phyloP scores from a whole-genome alignment of 2,797 vertebrate species.

The Parambassis ranga region DNA sequence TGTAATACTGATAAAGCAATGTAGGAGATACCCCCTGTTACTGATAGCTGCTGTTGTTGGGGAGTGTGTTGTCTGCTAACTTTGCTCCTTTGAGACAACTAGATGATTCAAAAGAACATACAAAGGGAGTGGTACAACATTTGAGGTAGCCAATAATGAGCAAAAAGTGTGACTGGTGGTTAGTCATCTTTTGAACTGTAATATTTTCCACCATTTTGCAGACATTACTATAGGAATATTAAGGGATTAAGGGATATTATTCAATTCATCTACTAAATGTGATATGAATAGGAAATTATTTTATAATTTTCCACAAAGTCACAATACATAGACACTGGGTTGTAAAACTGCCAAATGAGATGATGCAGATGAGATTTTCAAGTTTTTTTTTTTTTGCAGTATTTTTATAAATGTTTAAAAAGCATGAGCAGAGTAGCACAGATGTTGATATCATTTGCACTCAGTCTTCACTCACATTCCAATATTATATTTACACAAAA shows the following conservation, averaged over 20 bases:
- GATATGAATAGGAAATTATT: not conserved
- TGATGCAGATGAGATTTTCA: not conserved
- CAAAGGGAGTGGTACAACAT: not conserved
- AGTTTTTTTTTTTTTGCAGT: not conserved
- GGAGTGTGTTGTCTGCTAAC: conserved; percentile 10
- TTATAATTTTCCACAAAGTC: not conserved
- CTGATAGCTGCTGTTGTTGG: conserved; percentile 27
- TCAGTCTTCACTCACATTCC: conserved; percentile 22
- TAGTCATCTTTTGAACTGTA: not conserved
- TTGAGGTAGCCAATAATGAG: conserved; percentile 1
- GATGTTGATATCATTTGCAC: not conserved
- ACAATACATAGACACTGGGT: not conserved
- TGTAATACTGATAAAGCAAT: conserved; percentile 45
- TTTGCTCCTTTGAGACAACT: conserved; percentile 19
- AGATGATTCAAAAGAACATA: conserved; percentile 22
- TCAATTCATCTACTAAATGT: not conserved
- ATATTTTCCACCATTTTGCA: not conserved
- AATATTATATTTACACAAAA: conserved; percentile 28
- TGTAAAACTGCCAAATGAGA: not conserved
- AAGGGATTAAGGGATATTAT: not conserved
- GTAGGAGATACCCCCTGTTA: conserved; percentile 1
- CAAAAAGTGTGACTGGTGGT: not conserved
- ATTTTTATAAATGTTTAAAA: not conserved
- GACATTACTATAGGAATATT: not conserved
- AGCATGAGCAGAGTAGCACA: not conserved